Evolutionary conservation across 2,888 invertebrate species (phyloP).

Genomic region (Sipunculus nudus): DNA sequence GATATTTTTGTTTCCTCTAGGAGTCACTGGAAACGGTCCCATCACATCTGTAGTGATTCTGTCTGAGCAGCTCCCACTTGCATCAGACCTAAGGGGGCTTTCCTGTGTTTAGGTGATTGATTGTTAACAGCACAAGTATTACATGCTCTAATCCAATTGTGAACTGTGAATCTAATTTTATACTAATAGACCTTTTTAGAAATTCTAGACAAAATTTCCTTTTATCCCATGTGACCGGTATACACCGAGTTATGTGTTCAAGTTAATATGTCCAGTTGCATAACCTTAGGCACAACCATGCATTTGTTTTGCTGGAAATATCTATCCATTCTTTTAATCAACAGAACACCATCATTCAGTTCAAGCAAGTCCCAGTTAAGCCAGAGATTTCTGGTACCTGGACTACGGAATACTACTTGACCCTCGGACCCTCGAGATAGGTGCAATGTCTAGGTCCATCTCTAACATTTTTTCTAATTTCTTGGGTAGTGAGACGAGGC

Average conservation of each 20-base stretch:
- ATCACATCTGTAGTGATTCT: conserved; percentile 31
- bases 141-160: conserved; percentile 26
- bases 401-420: conserved; percentile 1
- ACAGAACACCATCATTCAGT: conserved; percentile 19
- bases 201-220: conserved; percentile 20
- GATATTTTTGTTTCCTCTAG: conserved; percentile 34
- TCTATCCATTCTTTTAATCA: conserved; percentile 8
- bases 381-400: conserved; percentile 15
- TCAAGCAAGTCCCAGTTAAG: neutral
- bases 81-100: conserved; percentile 26
- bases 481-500: no score
- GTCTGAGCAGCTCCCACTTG: conserved; percentile 29
- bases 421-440: neutral
- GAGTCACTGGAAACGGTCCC: conserved; percentile 34
- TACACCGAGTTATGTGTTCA: conserved; percentile 19
- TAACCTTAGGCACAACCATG: conserved; percentile 17
- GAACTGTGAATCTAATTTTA: conserved; percentile 15
- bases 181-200: conserved; percentile 23
- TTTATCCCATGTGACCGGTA: conserved; percentile 28
- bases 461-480: neutral
- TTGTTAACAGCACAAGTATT: conserved; percentile 26
- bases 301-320: no score
- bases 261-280: conserved; percentile 12
- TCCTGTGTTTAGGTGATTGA: conserved; percentile 5
- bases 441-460: neutral